Evolutionary conservation across 2,888 invertebrate genomes (phyloP).

Genomic region (Melanargia galathea): DNA sequence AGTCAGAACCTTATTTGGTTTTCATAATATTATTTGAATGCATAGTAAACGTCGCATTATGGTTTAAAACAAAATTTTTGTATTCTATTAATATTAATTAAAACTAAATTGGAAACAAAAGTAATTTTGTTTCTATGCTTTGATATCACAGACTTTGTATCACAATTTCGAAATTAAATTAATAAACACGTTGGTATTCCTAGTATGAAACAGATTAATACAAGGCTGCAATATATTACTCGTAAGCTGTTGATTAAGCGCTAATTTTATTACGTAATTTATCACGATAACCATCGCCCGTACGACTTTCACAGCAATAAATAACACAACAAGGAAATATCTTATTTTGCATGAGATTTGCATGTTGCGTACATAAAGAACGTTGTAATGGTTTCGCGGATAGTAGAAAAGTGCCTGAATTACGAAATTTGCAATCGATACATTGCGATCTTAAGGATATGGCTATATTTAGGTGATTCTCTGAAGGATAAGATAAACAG

Average conservation of each 20-base stretch:
- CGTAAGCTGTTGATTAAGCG: conserved; percentile 28
- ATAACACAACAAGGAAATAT: conserved; percentile 30
- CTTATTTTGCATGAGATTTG: conserved; percentile 21
- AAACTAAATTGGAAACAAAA: no score
- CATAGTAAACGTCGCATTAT: no score
- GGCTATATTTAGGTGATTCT: no score
- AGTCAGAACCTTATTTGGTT: no score
- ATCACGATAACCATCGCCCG: conserved; percentile 34
- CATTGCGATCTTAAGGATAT: not conserved
- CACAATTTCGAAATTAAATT: not conserved
- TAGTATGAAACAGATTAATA: not conserved
- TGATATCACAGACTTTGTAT: no score
- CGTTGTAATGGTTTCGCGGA: conserved; percentile 1
- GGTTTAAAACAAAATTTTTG: no score
- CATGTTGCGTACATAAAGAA: not conserved
- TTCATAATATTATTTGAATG: no score
- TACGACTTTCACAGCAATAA: conserved; percentile 29
- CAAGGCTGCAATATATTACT: conserved; percentile 13
- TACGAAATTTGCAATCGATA: not conserved
- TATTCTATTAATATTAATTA: no score
- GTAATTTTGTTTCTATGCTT: no score
- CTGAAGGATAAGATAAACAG: no score
- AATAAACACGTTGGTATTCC: not conserved
- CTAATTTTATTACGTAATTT: conserved; percentile 37
- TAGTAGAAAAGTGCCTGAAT: not conserved